Base-by-base conservation (phyloP, 2,113 vertebrate species). In the Tragelaphus strepsiceros region DNA sequence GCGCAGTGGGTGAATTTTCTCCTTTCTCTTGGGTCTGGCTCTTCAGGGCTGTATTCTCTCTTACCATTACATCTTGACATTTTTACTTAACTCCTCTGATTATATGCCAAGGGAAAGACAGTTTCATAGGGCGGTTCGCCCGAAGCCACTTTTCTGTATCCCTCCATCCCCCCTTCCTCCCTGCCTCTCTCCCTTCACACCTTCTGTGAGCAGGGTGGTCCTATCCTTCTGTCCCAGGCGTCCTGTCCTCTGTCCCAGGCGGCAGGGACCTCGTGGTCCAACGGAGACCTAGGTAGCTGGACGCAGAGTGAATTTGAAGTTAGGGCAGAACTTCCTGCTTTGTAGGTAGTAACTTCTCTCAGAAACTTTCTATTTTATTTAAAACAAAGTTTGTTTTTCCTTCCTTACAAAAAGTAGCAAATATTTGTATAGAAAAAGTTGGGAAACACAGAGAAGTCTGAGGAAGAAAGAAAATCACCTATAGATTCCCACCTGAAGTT, bases 391-490 rank as follows among this genome's bases (percentile, higher is more conserved):
- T 84, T 96, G 58, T 35, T 64, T 64, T 16, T 32, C 61, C 35
- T 91, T 97, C 35, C 3, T 90, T 86, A 14, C 56, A 77, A 71
- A 78, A 86, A 64, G 71, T 32, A 90, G 78, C 92, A 56, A 58
- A 32, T 83, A n/a, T 28, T 92, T 49, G 58, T 53, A 11, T 32
- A 74, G 94, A 26, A 92, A 64, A 96, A 78, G 77, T 78, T 61
- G 32, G 82, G 81, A 89, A 96, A 84, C 24, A 49, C 71, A 64
- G 85, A 77, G 21, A 84, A 90, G 39, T 80, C 35, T 24, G 43
- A 87, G 83, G 87, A 92, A 94, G 78, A 82, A 77, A 88, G 74
- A 56, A 93, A 91, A n/a, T 46, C 15, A n/a, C 86, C 46, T 67
- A 0, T 32, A 59, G 35, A 54, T 22, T n/a, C 8, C 82, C 43